Evolutionary conservation across 2,797 vertebrate species (phyloP).

Genomic region (Acanthornis magna): DNA sequence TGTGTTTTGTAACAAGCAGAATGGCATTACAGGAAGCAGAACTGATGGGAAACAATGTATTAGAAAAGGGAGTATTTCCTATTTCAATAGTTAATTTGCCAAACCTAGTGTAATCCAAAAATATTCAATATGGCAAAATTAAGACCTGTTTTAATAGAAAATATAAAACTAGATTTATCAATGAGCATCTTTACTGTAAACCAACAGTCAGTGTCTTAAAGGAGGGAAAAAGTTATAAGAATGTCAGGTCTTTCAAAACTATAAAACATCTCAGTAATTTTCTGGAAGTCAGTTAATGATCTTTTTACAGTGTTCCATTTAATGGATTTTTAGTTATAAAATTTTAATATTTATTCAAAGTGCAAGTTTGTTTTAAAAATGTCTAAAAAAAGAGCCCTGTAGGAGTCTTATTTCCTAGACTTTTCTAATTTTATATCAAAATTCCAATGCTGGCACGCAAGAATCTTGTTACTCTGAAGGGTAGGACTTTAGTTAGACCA

Average conservation of each 20-base stretch:
- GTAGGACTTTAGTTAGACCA: background rate
- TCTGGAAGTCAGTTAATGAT: background rate
- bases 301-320: background rate
- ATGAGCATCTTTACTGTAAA: background rate
- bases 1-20: background rate
- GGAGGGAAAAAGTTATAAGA: background rate
- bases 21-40: background rate
- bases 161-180: background rate
- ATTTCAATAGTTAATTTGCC: background rate
- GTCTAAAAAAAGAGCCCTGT: background rate
- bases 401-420: background rate
- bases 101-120: background rate
- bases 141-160: background rate
- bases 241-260: conserved; percentile 1
- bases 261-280: background rate
- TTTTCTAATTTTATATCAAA: conserved; percentile 13
- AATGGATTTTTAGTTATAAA: background rate
- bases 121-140: background rate
- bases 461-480: background rate
- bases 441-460: accelerated
- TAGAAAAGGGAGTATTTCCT: background rate
- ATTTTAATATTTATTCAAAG: conserved; percentile 6
- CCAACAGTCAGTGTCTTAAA: background rate
- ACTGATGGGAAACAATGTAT: background rate
- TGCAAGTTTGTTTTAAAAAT: background rate